These are phyloP conservation scores for Pegoplata infirma DNA, from an alignment of 2,888 invertebrate genomes.

Conservation along the genomic window DNA sequence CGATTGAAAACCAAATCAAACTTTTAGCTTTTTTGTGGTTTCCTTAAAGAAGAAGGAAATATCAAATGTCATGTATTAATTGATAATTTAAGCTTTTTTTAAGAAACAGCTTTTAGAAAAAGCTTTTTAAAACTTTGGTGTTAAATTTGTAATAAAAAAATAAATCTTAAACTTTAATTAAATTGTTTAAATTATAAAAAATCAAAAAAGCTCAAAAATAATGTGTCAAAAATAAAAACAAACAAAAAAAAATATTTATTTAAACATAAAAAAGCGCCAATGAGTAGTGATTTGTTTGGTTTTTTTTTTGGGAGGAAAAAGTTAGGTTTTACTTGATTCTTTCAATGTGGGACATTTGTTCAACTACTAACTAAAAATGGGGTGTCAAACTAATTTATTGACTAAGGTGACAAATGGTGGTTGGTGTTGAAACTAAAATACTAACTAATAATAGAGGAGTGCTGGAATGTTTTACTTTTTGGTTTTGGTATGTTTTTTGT, in stretches of 20 bases:
- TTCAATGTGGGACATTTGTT: constrained; percentile 4
- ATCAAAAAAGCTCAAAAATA: neutral
- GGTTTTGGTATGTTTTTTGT: too few relatives aligned
- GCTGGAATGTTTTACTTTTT: constrained; percentile 41
- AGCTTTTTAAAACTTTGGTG: neutral
- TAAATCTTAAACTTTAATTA: too few relatives aligned
- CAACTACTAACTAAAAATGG: constrained; percentile 26
- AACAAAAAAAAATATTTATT: too few relatives aligned
- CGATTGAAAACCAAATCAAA: constrained; percentile 79
- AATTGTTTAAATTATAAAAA: neutral
- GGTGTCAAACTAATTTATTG: constrained; percentile 22
- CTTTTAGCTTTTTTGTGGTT: constrained; percentile 46
- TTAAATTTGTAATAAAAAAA: neutral
- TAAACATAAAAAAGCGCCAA: constrained; percentile 25
- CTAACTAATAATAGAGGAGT: constrained; percentile 35
- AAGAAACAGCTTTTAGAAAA: neutral
- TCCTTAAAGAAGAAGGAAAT: neutral
- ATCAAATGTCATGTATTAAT: neutral
- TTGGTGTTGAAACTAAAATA: constrained; percentile 45
- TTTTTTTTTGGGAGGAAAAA: constrained; percentile 9
- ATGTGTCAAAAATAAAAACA: neutral
- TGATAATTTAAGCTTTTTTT: neutral
- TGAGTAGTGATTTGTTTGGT: constrained; percentile 19
- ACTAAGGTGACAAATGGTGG: constrained; percentile 32
- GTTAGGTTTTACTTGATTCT: too few relatives aligned